Evolutionary conservation across 1,140 invertebrate species (phyloP).

Genomic region (Trissolcus basalis): DNA sequence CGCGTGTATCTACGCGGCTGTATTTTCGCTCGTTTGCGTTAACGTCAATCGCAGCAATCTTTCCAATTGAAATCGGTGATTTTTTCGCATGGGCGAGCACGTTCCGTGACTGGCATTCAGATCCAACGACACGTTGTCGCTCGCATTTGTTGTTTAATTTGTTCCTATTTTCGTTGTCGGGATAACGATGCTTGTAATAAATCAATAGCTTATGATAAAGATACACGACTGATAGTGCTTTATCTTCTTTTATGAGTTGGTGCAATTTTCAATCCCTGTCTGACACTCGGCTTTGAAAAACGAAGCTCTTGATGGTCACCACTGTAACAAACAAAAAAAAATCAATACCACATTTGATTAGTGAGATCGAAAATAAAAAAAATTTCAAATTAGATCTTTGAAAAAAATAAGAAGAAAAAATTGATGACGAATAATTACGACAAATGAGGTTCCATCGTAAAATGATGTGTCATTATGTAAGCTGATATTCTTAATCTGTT

Average conservation of each 20-base stretch:
- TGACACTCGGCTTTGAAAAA: background rate
- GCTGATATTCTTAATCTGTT: constrained; percentile 35
- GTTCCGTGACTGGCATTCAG: constrained; percentile 38
- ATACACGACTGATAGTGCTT: constrained; percentile 16
- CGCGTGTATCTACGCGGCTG: constrained; percentile 33
- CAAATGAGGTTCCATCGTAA: constrained; percentile 18
- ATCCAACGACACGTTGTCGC: constrained; percentile 37
- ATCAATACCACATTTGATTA: background rate
- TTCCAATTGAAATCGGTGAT: constrained; percentile 43
- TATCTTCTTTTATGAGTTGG: constrained; percentile 23
- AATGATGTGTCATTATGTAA: constrained; percentile 36
- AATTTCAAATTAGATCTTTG: background rate
- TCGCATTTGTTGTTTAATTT: constrained; percentile 52
- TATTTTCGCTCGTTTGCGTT: constrained; percentile 42
- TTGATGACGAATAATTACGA: constrained; percentile 38
- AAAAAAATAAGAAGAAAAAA: background rate
- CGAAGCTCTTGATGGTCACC: background rate
- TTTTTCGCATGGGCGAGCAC: constrained; percentile 25
- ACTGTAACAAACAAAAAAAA: background rate
- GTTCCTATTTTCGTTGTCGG: constrained; percentile 25
- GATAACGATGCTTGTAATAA: constrained; percentile 36
- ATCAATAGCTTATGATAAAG: constrained; percentile 40
- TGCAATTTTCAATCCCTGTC: constrained; percentile 14
- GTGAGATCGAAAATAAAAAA: background rate
- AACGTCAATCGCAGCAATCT: constrained; percentile 47